These are phyloP conservation scores for Clistopyga incitator DNA, from an alignment of 2,888 invertebrate species.

Conservation along the genomic window DNA sequence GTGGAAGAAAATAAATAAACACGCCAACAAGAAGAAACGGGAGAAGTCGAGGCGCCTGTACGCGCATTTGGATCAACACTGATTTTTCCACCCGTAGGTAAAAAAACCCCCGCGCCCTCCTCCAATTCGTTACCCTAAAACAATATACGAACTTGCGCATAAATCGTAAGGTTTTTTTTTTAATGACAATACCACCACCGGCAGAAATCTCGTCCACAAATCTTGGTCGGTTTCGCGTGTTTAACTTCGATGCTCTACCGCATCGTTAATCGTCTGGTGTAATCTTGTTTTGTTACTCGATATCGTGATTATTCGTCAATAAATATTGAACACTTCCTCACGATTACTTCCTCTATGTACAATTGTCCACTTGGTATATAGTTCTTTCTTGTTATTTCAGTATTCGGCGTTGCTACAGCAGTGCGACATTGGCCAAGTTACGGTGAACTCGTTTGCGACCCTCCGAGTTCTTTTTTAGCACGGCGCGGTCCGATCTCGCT, in stretches of 20 bases:
- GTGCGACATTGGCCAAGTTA: background rate
- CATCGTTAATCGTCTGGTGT: conserved; percentile 47
- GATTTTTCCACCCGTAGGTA: conserved; percentile 68
- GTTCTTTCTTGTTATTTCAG: background rate
- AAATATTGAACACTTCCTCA: conserved; percentile 39
- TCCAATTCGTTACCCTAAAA: background rate
- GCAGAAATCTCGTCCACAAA: background rate
- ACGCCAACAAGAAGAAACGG: conserved; percentile 94
- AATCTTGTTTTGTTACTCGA: conserved; percentile 26
- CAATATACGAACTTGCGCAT: conserved; percentile 14
- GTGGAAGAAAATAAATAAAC: conserved; percentile 93
- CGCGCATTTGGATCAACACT: conserved; percentile 93
- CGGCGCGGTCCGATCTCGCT: background rate
- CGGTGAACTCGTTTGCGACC: background rate
- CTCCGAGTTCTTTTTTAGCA: background rate
- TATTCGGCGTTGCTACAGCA: background rate
- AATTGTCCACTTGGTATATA: conserved; percentile 22
- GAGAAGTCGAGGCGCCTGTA: conserved; percentile 96
- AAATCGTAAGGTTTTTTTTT: conserved; percentile 1
- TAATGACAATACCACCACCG: background rate
- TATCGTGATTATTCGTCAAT: conserved; percentile 40
- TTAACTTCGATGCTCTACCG: conserved; percentile 23
- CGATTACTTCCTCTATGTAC: conserved; percentile 28
- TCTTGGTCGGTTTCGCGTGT: conserved; percentile 3
- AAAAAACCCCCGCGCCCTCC: background rate